Conservation (phyloP, 2,888 invertebrate genomes). For the Petrolisthes cinctipes region DNA sequence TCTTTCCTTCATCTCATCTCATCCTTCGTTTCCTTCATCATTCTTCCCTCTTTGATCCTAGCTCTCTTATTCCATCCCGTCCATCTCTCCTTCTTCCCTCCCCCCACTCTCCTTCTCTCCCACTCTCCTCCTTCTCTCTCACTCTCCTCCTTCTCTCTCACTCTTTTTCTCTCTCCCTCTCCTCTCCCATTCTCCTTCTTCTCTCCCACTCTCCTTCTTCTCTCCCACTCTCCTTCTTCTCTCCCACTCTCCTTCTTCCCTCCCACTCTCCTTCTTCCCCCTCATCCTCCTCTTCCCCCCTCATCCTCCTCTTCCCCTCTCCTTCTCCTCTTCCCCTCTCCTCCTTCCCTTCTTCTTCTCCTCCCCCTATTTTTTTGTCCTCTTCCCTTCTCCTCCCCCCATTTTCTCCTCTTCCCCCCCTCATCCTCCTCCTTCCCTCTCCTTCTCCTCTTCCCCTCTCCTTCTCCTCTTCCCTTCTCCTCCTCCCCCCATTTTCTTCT, state of each 20-base stretch:
- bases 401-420: not conserved
- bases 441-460: not conserved
- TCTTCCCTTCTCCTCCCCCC: not conserved
- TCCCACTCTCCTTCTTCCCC: not conserved
- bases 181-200: not conserved
- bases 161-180: not conserved
- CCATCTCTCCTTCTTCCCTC: not conserved
- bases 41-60: not conserved
- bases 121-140: not conserved
- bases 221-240: not conserved
- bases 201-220: not conserved
- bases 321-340: too few species aligned
- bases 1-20: not conserved
- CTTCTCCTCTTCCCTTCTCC: not conserved
- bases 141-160: not conserved
- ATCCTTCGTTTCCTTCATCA: not conserved
- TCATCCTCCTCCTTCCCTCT: not conserved
- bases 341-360: not conserved
- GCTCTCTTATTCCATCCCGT: not conserved
- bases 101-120: not conserved
- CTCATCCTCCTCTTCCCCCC: slow-evolving; percentile 1
- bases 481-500: not conserved
- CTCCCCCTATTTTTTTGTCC: not conserved
- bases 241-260: not conserved
- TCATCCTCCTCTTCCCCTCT: not conserved